Percentiles rank a stretch among this genome's conserved stretches.
Evolutionary conservation across 2,797 vertebrate species (phyloP).

Genomic region (Iguana delicatissima): DNA sequence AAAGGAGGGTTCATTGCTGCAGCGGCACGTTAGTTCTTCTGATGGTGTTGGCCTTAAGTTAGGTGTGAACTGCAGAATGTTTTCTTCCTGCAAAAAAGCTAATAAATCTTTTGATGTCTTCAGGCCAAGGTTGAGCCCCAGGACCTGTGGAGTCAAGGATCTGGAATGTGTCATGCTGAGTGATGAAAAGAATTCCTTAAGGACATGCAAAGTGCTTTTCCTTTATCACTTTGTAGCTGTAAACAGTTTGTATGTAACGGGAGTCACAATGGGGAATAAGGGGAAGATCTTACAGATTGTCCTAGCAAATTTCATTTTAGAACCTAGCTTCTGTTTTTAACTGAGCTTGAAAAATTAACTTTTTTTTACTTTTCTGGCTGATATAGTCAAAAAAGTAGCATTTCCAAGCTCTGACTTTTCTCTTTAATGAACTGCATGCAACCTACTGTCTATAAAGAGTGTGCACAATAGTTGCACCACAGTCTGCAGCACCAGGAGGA

Average conservation of each 20-base stretch:
- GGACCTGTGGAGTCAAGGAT: conserved; percentile 24
- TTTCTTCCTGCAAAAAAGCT: neutral
- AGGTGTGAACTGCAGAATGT: conserved; percentile 6
- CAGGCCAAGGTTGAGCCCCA: neutral
- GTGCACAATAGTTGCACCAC: neutral
- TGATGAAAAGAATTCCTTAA: neutral
- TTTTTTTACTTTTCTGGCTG: too few relatives aligned
- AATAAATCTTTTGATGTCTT: conserved; percentile 24
- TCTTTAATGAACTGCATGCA: neutral
- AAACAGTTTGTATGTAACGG: neutral
- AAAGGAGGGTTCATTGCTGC: neutral
- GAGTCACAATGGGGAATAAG: neutral
- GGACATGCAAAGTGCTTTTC: neutral
- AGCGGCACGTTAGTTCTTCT: neutral
- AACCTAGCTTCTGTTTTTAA: neutral
- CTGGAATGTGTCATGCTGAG: conserved; percentile 15
- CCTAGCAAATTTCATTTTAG: neutral
- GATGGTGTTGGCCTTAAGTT: neutral
- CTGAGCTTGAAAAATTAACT: too few relatives aligned
- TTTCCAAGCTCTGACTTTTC: neutral
- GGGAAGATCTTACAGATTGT: neutral
- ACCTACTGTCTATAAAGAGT: neutral
- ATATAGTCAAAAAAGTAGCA: too few relatives aligned
- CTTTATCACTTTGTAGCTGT: neutral
- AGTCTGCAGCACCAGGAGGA: neutral